Evolutionary conservation across 2,888 invertebrate species (phyloP).

Genomic region (Xestia c-nigrum): DNA sequence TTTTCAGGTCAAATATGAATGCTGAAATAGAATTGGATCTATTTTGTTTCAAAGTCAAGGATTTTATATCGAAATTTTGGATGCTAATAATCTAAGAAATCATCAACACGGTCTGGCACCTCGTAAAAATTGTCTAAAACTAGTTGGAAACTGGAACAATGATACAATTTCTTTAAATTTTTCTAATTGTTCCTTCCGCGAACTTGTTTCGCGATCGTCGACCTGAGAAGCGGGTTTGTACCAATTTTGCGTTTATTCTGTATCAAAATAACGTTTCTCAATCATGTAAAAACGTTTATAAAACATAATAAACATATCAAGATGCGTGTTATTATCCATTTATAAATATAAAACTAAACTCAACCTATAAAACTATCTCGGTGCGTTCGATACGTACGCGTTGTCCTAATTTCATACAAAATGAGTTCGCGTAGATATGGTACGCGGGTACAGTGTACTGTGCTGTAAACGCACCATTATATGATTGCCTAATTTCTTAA

Average conservation of each 20-base stretch:
- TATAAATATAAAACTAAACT: slow-evolving; percentile 77
- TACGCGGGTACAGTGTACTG: slow-evolving; percentile 47
- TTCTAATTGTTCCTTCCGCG: slow-evolving; percentile 35
- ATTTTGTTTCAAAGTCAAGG: slow-evolving; percentile 62
- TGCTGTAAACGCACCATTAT: slow-evolving; percentile 57
- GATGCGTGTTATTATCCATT: slow-evolving; percentile 76
- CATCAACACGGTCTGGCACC: slow-evolving; percentile 36
- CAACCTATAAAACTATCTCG: slow-evolving; percentile 76
- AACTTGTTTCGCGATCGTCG: slow-evolving; percentile 9
- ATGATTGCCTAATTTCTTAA: slow-evolving; percentile 65
- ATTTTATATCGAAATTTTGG: slow-evolving; percentile 38
- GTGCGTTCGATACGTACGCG: slow-evolving; percentile 70
- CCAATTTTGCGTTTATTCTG: slow-evolving; percentile 46
- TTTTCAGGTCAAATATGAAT: slow-evolving; percentile 60
- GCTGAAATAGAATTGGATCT: slow-evolving; percentile 54
- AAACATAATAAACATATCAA: slow-evolving; percentile 73
- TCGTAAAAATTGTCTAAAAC: slow-evolving; percentile 45
- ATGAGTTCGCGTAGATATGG: slow-evolving; percentile 74
- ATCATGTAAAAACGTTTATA: slow-evolving; percentile 69
- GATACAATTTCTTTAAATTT: slow-evolving; percentile 39
- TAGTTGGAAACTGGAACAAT: slow-evolving; percentile 49
- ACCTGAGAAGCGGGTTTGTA: slow-evolving; percentile 32
- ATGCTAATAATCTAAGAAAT: slow-evolving; percentile 30
- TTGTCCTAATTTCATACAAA: slow-evolving; percentile 76
- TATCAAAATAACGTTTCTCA: slow-evolving; percentile 67